Percentiles rank a stretch among this genome's conserved stretches.
Evolutionary conservation across 1,140 invertebrate species (phyloP).

Genomic region (Hylyphantes graminicola): DNA sequence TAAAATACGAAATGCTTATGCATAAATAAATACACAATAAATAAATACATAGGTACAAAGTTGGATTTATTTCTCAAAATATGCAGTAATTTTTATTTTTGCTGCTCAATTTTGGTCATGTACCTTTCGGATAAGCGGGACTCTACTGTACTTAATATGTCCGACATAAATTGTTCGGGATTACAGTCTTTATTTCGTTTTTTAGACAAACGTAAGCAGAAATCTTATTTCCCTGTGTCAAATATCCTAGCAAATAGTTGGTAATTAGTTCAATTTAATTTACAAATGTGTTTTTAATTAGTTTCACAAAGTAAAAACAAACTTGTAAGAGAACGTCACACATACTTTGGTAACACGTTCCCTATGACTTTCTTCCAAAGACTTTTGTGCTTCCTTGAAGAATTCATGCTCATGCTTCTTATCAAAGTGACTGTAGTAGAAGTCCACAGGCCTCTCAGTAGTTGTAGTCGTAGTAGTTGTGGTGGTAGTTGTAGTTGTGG

Average conservation of each 20-base stretch:
- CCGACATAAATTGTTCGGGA: too few species aligned
- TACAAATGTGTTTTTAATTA: neutral
- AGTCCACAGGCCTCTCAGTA: slow-evolving; percentile 76
- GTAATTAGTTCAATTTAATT: too few species aligned
- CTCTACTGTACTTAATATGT: too few species aligned
- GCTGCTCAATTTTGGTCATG: too few species aligned
- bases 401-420: slow-evolving; percentile 93
- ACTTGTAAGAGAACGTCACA: neutral
- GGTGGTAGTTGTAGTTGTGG: slow-evolving; percentile 68
- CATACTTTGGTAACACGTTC: slow-evolving; percentile 85
- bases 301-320: neutral
- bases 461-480: slow-evolving; percentile 69
- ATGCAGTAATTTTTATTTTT: too few species aligned
- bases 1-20: too few species aligned
- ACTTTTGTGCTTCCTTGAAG: slow-evolving; percentile 88
- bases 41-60: too few species aligned
- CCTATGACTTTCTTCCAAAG: slow-evolving; percentile 91
- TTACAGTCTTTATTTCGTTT: neutral
- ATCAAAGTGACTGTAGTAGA: slow-evolving; percentile 95
- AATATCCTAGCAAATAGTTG: neutral
- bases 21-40: too few species aligned
- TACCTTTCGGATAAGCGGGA: too few species aligned
- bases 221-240: neutral
- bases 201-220: too few species aligned
- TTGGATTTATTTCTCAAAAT: too few species aligned